Evolutionary conservation across 2,888 invertebrate genomes (phyloP), one percentile per base, ranked within the genome.

Genomic region (Aproaerema taeniolella): DNA sequence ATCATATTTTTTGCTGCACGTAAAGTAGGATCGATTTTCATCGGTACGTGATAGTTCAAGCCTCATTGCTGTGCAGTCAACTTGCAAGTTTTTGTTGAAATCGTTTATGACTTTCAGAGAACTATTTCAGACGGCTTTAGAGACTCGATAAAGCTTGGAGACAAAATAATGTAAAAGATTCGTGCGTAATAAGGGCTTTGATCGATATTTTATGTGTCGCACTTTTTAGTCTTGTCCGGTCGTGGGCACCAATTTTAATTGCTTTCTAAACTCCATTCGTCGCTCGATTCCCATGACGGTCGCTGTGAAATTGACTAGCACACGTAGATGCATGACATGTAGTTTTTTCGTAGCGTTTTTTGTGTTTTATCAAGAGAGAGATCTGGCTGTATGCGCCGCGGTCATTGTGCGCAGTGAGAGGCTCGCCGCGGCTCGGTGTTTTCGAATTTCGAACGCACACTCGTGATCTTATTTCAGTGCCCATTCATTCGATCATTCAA

Each of bases 261-360:
- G 77, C 83, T 82, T 85, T 82, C 79, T 75, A 77, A 78, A 80
- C 68, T 76, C 71, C 70, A 77, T 78, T 78, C 78, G 78, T 71
- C 74, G 72, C 70, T 75, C 72, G 71, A 83, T 83, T 86, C 86
- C 83, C 86, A 85, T 80, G 85, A 77, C 82, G 71, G 76, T 69
- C 74, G 72, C 77, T 74, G 77, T 79, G 79, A 83, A 82, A 83
- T 81, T 71, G 81, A 78, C 79, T 73, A 76, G 78, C 83, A 83
- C 81, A 83, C 82, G 81, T 81, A 79, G 81, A 79, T 83, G 81
- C 86, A 83, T 85, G 86, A 85, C 85, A 81, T 81, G 85, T 83
- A 77, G 79, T 79, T 86, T 82, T 83, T 80, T 77, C 71, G 68
- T 66, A 61, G 62, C 69, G 78, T 79, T 81, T 80, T 76, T 56